Base-by-base conservation (phyloP, 2,888 invertebrate genomes). In the Sturmia bella region DNA sequence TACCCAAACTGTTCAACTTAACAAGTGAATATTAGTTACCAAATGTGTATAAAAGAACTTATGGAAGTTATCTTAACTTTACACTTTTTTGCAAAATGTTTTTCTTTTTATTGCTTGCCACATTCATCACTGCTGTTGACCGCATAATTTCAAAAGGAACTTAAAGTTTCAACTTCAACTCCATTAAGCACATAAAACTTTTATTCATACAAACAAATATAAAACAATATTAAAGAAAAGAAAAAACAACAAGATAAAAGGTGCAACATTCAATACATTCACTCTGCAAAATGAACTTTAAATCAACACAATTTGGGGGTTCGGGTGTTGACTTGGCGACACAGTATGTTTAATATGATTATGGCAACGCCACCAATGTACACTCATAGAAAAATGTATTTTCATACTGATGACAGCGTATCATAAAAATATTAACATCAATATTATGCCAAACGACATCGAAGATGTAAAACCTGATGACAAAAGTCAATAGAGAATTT, bases 11-110 rank as follows among this genome's bases (percentile, higher is more conserved):
- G 43, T 45, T 50, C 39, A 77, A 69, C 69, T 77, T 73, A 73
- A 50, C 45, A 64, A 72, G 37, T 77, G 77, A 81, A 81, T 81
- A 81, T 81, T 77, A 74, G 63, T 77, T 77, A 73, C 73, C 69
- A 48, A 81, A 77, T 76, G 52, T 69, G 48, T 70, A 74, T 48
- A 37, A 13, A 43, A 54, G 63, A 82, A 82, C 77, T 82, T 82
- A 78, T 78, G 74, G 69, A 66, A 82, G 70, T 82, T 82, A 78
- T 82, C 77, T 82, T 69, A 82, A 82, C 78, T 82, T 82, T 82
- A 70, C 52, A 78, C 64, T 82, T 78, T 80, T 70, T 69, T 52
- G 59, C 74, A 74, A 74, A 68, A n/a, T n/a, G n/a, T n/a, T 81
- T 77, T 82, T 32, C 9, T 32, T 7, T 27, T 74, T 82, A 77